Conservation (phyloP, 2,888 invertebrate genomes). For the Dicranocentrus wangi region DNA sequence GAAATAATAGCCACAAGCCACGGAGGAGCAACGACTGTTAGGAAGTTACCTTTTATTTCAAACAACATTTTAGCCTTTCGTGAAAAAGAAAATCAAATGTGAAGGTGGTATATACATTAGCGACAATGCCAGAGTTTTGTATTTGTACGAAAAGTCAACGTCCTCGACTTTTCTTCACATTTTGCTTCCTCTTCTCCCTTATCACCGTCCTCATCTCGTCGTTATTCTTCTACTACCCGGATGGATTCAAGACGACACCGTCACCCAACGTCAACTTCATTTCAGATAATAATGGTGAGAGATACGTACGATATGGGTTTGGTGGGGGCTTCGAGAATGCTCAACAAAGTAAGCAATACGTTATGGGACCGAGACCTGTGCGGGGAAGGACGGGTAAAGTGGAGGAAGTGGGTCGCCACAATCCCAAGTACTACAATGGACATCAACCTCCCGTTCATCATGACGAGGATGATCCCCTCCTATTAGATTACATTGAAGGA, state of each 20-base stretch:
- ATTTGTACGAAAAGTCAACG: conserved; percentile 65
- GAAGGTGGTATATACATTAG: background rate
- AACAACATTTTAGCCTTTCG: background rate
- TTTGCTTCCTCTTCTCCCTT: conserved; percentile 70
- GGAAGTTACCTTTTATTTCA: no score
- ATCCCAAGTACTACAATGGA: conserved; percentile 33
- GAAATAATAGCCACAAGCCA: no score
- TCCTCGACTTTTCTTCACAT: conserved; percentile 71
- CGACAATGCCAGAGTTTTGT: conserved; percentile 61
- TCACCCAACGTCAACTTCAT: conserved; percentile 52
- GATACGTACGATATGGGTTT: conserved; percentile 46
- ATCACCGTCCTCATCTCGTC: conserved; percentile 70
- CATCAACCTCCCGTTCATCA: conserved; percentile 36
- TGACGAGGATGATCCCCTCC: conserved; percentile 50
- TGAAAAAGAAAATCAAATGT: background rate
- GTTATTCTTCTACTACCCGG: conserved; percentile 71
- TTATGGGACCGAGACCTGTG: conserved; percentile 56
- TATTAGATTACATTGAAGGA: conserved; percentile 55
- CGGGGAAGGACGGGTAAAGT: conserved; percentile 31
- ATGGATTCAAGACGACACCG: conserved; percentile 57
- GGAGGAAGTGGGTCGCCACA: conserved; percentile 53
- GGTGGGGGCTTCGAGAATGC: conserved; percentile 31
- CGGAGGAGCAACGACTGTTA: no score
- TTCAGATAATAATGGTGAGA: conserved; percentile 42
- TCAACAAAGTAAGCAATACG: conserved; percentile 36